Percentiles rank a stretch among this genome's conserved stretches.
Conservation (phyloP, 2,888 invertebrate species). For the Eudemis profundana region DNA sequence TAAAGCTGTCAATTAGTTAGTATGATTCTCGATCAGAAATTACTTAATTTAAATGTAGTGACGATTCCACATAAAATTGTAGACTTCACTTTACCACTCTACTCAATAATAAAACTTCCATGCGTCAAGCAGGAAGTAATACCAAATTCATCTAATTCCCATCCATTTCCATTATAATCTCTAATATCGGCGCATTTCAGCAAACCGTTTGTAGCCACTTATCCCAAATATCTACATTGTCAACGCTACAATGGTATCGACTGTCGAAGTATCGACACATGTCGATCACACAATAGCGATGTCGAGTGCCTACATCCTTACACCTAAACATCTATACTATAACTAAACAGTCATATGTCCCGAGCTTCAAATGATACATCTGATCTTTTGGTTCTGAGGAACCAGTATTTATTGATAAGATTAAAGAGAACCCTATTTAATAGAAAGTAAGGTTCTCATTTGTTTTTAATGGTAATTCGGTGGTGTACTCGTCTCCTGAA, state of each 20-base stretch:
- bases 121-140: conserved; percentile 20
- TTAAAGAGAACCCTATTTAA: conserved; percentile 27
- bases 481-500: conserved; percentile 5
- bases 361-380: not conserved
- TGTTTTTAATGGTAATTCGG: conserved; percentile 42
- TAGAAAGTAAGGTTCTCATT: conserved; percentile 39
- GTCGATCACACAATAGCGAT: conserved; percentile 71
- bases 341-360: conserved; percentile 5
- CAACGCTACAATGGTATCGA: conserved; percentile 54
- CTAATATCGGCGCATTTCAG: conserved; percentile 40
- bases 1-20: no score
- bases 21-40: no score
- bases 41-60: no score
- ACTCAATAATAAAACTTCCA: not conserved
- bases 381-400: not conserved
- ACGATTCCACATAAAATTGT: no score
- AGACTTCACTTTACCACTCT: not conserved
- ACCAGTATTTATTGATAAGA: not conserved
- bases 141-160: conserved; percentile 28
- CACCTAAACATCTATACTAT: not conserved
- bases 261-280: conserved; percentile 75
- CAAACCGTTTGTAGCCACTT: conserved; percentile 43
- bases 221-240: conserved; percentile 45
- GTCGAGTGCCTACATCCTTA: conserved; percentile 67
- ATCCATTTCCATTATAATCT: conserved; percentile 24